These are phyloP conservation scores for Tretioscincus oriximinensis DNA, from an alignment of 2,113 vertebrate genomes.

Conservation along the genomic window DNA sequence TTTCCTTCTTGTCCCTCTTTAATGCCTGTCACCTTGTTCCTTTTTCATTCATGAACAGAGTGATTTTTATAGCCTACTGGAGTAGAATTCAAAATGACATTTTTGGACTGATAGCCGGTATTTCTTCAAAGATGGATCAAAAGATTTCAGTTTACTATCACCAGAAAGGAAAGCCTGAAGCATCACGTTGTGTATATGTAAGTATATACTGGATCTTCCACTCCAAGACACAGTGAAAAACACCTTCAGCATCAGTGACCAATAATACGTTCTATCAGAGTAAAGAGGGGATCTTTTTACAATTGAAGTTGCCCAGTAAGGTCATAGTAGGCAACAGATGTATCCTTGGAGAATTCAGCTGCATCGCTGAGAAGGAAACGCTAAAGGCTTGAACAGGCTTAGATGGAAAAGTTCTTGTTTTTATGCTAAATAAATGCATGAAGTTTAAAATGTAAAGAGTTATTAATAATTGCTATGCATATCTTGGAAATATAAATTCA, in stretches of 20 bases:
- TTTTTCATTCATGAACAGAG: slow-evolving; percentile 33
- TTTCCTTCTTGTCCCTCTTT: slow-evolving; percentile 2
- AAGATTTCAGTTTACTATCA: not conserved
- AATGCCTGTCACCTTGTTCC: not conserved
- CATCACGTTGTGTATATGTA: not conserved
- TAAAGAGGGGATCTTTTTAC: not conserved
- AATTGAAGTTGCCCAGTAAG: not conserved
- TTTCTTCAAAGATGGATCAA: not conserved
- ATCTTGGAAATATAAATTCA: slow-evolving; percentile 2
- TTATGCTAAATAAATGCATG: slow-evolving; percentile 29
- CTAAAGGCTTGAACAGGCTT: not conserved
- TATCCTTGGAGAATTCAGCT: slow-evolving; percentile 26
- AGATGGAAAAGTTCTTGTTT: not conserved
- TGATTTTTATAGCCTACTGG: slow-evolving; percentile 34
- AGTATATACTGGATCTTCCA: slow-evolving; percentile 1
- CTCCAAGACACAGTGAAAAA: not conserved
- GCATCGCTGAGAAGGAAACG: not conserved
- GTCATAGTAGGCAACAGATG: not conserved
- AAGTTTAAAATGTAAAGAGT: slow-evolving; percentile 30
- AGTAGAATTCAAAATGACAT: slow-evolving; percentile 45
- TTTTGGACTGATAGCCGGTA: slow-evolving; percentile 24
- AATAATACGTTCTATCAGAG: not conserved
- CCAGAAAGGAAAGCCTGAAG: not conserved
- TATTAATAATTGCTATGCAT: slow-evolving; percentile 33
- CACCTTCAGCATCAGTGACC: slow-evolving; percentile 6